Conservation (phyloP, 2,888 invertebrate genomes). For the Phyllotreta striolata region DNA sequence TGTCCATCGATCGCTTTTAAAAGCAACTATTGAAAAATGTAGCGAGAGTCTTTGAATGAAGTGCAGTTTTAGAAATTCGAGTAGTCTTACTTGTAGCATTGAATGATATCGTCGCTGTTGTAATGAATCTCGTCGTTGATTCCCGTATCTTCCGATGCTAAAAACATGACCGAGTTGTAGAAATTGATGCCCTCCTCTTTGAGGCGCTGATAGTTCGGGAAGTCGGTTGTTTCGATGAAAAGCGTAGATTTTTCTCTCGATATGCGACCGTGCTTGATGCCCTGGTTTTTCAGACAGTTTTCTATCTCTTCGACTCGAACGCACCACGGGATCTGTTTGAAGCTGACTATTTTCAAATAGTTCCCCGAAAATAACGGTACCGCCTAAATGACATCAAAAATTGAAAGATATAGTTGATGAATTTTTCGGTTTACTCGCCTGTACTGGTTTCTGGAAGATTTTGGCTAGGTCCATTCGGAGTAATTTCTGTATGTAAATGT, state of each 20-base stretch:
- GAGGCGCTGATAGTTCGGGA: slow-evolving; percentile 60
- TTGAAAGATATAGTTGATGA: too few relatives aligned
- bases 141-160: slow-evolving; percentile 34
- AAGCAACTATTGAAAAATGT: too few relatives aligned
- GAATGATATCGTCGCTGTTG: slow-evolving; percentile 59
- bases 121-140: slow-evolving; percentile 40
- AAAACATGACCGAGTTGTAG: slow-evolving; percentile 61
- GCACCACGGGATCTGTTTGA: slow-evolving; percentile 64
- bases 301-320: slow-evolving; percentile 62
- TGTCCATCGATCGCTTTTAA: too few relatives aligned
- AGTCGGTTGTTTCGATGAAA: slow-evolving; percentile 59
- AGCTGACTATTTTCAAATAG: slow-evolving; percentile 58
- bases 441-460: slow-evolving; percentile 60
- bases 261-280: slow-evolving; percentile 58
- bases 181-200: slow-evolving; percentile 63
- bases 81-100: slow-evolving; percentile 61
- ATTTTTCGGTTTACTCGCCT: slow-evolving; percentile 40
- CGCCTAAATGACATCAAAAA: slow-evolving; percentile 44
- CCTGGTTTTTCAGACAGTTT: slow-evolving; percentile 60
- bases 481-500: slow-evolving; percentile 59
- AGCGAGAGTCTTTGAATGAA: too few relatives aligned
- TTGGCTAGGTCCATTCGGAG: slow-evolving; percentile 58
- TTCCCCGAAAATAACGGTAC: slow-evolving; percentile 59
- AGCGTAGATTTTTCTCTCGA: slow-evolving; percentile 55
- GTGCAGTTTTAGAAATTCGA: too few relatives aligned